Evolutionary conservation across 2,888 invertebrate species (phyloP), one percentile per base, ranked within the genome.

Genomic region (Patella depressa): DNA sequence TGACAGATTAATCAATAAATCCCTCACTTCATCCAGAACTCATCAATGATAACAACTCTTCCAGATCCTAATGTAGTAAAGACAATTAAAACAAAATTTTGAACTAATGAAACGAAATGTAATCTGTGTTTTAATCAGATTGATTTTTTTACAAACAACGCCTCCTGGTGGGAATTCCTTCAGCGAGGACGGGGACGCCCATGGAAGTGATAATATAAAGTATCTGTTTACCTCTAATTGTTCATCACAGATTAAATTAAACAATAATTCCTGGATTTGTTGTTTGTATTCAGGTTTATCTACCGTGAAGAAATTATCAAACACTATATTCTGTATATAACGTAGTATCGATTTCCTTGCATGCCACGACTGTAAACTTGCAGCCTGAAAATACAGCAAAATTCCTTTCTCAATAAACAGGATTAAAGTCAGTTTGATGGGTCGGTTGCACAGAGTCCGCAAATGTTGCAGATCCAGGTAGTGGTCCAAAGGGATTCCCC

Each of bases 241-340:
- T 79, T 91, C 91, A 85, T 92, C 91, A 84, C 89, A 88, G 65
- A 92, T 86, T 14, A 90, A 84, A 65, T 87, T 84, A 34, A 96
- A 90, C 14, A 97, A 95, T 83, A 93, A 92, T 65, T 89, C 87
- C 55, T 88, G 86, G 3, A 92, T 87, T 90, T 84, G 80, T 29
- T 79, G 74, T 79, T 83, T 87, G 81, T 84, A 85, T 80, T 84
- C 78, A 0, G 86, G 79, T 12, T 82, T 76, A 74, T 88, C 84
- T 71, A 93, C 83, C 12, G 90, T 88, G 87, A 93, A 93, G 78
- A 93, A 90, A 86, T 94, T 94, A 75, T 92, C 91, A 84, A 94
- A 93, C 24, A 93, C 92, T 85, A 92, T 90, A 65, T 92, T 92
- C 88, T 93, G 93, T 11, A 93, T 87, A 86, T 93, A 93, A 71